Evolutionary conservation across 1,140 invertebrate genomes (phyloP), one percentile per base, ranked within the genome.

Genomic region (Lysiphlebus fabarum): DNA sequence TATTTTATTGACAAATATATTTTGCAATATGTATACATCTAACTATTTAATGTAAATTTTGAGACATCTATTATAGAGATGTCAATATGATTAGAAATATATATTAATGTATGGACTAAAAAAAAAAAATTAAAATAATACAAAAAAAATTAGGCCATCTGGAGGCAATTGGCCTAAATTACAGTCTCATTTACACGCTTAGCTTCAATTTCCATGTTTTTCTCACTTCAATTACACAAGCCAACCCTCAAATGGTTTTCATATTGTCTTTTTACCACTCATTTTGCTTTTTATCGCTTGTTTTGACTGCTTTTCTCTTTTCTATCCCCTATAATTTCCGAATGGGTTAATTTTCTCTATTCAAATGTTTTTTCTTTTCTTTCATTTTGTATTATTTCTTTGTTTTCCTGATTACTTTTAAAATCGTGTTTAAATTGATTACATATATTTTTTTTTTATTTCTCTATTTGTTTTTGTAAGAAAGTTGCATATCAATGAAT

Each of bases 251-350:
- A 78, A 77, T 76, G 70, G 73, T 76, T 78, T 77, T 77, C 75
- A 78, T 78, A 78, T 77, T 77, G 75, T 78, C 76, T 78, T 78
- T 79, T 79, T 78, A 78, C 70, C 76, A 76, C 73, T 76, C 76
- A 70, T 78, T 79, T 72, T 76, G 75, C 38, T 70, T 78, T 80
- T 78, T 80, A 79, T 77, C 66, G 76, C 75, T 78, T 78, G 75
- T 78, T 78, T 78, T 68, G 70, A 62, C 62, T 63, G 41, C 34
- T 40, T 43, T 42, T 51, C 62, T 43, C 45, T 51, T 44, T 63
- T 55, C 56, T 54, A 50, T 47, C 59, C 62, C 65, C 61, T 53
- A 62, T 64, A 64, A 64, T 61, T 59, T 64, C 58, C 59, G 49
- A 71, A 74, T 71, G 71, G 72, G 67, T 75, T 74, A 74, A 74